Conservation (phyloP, 2,113 vertebrate genomes). For the Anarhynchus alexandrinus region DNA sequence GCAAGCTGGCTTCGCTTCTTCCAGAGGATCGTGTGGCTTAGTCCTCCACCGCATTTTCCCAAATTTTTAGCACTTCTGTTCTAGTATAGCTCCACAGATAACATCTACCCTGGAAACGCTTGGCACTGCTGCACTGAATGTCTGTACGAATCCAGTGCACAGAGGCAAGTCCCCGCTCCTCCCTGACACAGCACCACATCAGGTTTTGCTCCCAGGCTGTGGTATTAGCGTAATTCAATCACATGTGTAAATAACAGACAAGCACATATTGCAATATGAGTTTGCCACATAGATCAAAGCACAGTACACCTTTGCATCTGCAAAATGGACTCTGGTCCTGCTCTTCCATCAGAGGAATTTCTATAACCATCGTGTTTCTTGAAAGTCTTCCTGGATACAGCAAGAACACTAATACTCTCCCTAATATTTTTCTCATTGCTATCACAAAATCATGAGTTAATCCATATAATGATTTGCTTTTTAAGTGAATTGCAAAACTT, state of each 20-base stretch:
- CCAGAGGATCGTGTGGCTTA: background rate
- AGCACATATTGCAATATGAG: accelerated
- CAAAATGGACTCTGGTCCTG: background rate
- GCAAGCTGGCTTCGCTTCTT: background rate
- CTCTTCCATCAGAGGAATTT: background rate
- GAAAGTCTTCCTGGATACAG: background rate
- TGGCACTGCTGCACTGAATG: accelerated
- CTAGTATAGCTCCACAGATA: background rate
- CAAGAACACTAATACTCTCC: background rate
- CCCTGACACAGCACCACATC: background rate
- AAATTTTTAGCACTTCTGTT: background rate
- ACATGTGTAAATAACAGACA: background rate
- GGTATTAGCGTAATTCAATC: background rate
- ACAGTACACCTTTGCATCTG: too few species aligned
- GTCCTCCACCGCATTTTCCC: background rate
- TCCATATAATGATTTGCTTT: background rate
- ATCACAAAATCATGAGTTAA: background rate
- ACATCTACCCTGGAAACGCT: background rate
- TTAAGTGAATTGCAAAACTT: background rate
- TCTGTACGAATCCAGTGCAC: accelerated
- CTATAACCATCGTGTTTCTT: background rate
- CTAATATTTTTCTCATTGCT: background rate
- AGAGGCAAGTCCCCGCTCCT: background rate
- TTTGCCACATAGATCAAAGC: background rate
- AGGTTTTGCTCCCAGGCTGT: background rate